phyloP scores from a whole-genome alignment of 2,797 vertebrate genomes.

The Microcaecilia unicolor region DNA sequence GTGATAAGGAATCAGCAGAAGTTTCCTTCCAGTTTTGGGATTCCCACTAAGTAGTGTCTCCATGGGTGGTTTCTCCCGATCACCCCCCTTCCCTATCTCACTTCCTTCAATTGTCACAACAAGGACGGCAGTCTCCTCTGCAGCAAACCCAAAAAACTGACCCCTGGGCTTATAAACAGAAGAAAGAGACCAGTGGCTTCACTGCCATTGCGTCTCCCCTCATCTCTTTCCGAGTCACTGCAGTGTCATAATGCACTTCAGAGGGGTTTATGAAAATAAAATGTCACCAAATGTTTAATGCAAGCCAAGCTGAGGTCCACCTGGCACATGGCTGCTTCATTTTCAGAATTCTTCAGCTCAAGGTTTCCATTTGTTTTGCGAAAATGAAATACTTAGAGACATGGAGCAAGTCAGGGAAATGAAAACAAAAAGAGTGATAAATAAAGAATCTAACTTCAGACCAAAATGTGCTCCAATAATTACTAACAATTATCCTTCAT shows the following conservation, averaged over 20 bases:
- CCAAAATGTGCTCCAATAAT: no score
- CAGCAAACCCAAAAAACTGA: slow-evolving; percentile 12
- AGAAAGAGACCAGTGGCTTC: neutral
- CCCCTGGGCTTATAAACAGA: slow-evolving; percentile 3
- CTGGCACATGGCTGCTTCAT: slow-evolving; percentile 4
- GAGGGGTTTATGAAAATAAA: slow-evolving; percentile 48
- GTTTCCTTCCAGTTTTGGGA: slow-evolving; percentile 61
- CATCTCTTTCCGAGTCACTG: slow-evolving; percentile 27
- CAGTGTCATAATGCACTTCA: slow-evolving; percentile 34
- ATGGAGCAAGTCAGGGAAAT: no score
- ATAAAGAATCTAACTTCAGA: no score
- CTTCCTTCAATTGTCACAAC: slow-evolving; percentile 60
- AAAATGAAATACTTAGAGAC: no score
- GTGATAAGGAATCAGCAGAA: slow-evolving; percentile 46
- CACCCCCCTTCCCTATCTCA: slow-evolving; percentile 43
- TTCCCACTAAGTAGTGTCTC: slow-evolving; percentile 50
- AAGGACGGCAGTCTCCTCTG: slow-evolving; percentile 33
- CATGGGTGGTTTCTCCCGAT: slow-evolving; percentile 49
- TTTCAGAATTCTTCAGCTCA: no score
- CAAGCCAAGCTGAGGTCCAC: slow-evolving; percentile 24
- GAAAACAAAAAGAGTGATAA: no score
- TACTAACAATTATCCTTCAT: no score
- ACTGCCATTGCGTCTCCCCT: slow-evolving; percentile 27
- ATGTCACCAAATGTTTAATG: slow-evolving; percentile 34
- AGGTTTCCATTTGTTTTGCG: no score